Conservation (phyloP, 2,888 invertebrate species). For the Ctena decussata region DNA sequence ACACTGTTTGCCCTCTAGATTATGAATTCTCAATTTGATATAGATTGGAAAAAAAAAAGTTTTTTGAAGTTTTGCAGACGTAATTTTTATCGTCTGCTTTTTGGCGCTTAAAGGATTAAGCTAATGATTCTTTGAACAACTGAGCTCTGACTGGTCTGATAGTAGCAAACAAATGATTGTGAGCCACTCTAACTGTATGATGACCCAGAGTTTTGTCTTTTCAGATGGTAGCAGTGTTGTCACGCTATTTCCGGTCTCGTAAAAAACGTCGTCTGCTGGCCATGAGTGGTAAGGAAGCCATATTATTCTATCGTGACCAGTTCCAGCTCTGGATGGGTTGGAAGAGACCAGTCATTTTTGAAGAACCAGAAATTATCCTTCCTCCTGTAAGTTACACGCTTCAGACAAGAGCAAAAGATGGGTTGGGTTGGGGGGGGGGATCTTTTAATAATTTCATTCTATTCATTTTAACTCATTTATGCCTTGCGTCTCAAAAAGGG, state of each 20-base stretch:
- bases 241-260: constrained; percentile 76
- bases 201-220: constrained; percentile 18
- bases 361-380: constrained; percentile 78
- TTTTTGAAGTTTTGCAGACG: no score
- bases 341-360: constrained; percentile 53
- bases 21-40: no score
- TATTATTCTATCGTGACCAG: constrained; percentile 78
- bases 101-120: no score
- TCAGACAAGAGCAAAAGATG: no score
- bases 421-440: no score
- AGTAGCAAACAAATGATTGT: neutral
- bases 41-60: no score
- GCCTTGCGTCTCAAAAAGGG: no score
- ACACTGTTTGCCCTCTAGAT: no score
- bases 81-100: no score
- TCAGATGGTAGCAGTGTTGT: constrained; percentile 83
- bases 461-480: no score
- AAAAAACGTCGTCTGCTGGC: constrained; percentile 76
- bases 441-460: no score
- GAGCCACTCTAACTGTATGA: neutral
- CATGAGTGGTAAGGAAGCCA: constrained; percentile 76
- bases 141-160: neutral
- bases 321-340: constrained; percentile 75
- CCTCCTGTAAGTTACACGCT: constrained; percentile 83
- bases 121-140: no score